Conservation (phyloP, 2,113 vertebrate species). For the Rallus limicola region DNA sequence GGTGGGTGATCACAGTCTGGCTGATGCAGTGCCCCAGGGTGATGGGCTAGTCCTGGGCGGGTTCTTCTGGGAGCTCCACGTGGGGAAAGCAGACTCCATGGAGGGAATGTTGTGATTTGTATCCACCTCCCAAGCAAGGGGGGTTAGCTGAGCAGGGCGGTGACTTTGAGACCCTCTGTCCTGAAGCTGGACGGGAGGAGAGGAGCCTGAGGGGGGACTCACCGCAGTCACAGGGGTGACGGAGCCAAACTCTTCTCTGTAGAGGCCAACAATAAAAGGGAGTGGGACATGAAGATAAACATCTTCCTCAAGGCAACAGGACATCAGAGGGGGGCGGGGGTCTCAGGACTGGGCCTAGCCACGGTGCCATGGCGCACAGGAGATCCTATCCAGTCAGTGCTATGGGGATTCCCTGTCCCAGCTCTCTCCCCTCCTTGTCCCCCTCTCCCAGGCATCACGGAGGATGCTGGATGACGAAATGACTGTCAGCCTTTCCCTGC, state of each 20-base stretch:
- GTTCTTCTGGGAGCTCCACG: neutral
- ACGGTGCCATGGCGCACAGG: neutral
- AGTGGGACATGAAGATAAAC: neutral
- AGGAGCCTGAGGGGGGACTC: neutral
- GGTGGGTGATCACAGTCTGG: slow-evolving; percentile 49
- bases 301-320: neutral
- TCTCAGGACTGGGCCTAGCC: neutral
- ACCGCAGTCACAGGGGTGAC: neutral
- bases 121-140: neutral
- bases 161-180: neutral
- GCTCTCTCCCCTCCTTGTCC: neutral
- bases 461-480: slow-evolving; percentile 94
- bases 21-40: rapidly evolving
- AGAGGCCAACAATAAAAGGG: neutral
- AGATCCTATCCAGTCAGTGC: rapidly evolving
- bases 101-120: neutral
- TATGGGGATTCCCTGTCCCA: neutral
- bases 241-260: neutral
- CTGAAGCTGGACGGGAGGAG: neutral
- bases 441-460: slow-evolving; percentile 84
- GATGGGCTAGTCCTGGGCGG: neutral
- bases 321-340: neutral
- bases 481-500: slow-evolving; percentile 90
- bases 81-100: rapidly evolving
- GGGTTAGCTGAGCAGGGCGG: neutral